Conservation (phyloP, 92 coral and sea anemone species). For the Siderastrea siderea region DNA sequence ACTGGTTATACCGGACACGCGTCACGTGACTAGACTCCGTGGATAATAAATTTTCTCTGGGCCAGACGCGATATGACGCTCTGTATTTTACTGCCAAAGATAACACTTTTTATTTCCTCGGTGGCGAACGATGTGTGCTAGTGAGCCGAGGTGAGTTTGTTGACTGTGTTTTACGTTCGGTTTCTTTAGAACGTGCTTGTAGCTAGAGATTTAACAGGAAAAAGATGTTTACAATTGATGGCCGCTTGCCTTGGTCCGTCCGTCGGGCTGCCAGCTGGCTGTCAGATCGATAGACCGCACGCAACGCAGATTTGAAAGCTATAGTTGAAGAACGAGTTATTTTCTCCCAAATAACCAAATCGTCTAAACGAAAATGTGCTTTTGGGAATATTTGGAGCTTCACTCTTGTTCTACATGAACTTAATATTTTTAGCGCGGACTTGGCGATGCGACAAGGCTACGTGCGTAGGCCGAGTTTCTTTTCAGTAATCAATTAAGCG, state of each 20-base stretch:
- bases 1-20: conserved; percentile 17
- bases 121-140: not conserved
- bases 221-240: not conserved
- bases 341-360: not conserved
- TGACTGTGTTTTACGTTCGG: not conserved
- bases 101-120: not conserved
- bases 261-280: conserved; percentile 29
- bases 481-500: no score
- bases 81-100: not conserved
- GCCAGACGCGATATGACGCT: conserved; percentile 13
- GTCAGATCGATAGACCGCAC: conserved; percentile 47
- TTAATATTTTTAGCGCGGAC: not conserved
- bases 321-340: not conserved
- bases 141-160: conserved; percentile 15
- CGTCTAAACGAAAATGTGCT: not conserved
- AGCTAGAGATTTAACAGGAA: not conserved
- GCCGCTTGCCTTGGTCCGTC: conserved; percentile 29
- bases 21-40: conserved; percentile 36
- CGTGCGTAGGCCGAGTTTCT: not conserved
- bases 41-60: not conserved
- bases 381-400: not conserved
- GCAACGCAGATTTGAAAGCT: not conserved
- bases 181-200: not conserved
- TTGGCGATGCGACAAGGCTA: not conserved
- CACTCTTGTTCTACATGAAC: not conserved